Evolutionary conservation across 2,797 vertebrate species (phyloP).

Genomic region (Harpagifer antarcticus): DNA sequence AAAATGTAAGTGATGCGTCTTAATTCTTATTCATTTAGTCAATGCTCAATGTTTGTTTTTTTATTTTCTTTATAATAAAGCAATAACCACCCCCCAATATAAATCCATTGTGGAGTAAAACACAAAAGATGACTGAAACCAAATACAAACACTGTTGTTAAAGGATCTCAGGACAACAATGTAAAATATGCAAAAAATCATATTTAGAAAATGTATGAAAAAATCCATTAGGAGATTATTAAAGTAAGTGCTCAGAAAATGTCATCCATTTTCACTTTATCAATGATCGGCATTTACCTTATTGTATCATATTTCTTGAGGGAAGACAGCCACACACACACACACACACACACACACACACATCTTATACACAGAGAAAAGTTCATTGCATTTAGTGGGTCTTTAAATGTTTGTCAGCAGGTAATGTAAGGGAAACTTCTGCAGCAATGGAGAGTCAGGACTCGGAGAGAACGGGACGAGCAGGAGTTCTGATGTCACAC

Average conservation of each 20-base stretch:
- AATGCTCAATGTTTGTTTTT: background rate
- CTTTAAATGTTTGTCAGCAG: background rate
- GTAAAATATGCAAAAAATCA: background rate
- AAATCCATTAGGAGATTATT: background rate
- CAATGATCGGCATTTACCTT: background rate
- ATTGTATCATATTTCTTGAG: background rate
- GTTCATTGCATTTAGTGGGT: background rate
- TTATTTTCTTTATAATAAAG: background rate
- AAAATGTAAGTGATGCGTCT: background rate
- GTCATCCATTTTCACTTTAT: background rate
- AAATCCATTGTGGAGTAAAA: background rate
- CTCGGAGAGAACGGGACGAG: too few relatives aligned
- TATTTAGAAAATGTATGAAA: background rate
- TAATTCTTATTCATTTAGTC: background rate
- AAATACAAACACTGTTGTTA: background rate
- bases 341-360: too few relatives aligned
- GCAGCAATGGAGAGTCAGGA: too few relatives aligned
- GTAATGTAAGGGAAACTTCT: too few relatives aligned
- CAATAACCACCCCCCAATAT: background rate
- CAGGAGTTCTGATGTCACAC: too few relatives aligned
- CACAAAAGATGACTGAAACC: background rate
- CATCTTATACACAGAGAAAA: background rate
- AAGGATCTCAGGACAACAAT: background rate
- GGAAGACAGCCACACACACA: background rate
- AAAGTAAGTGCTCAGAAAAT: too few relatives aligned